Evolutionary conservation across 2,113 vertebrate genomes (phyloP).

Genomic region (Ascaphus truei): DNA sequence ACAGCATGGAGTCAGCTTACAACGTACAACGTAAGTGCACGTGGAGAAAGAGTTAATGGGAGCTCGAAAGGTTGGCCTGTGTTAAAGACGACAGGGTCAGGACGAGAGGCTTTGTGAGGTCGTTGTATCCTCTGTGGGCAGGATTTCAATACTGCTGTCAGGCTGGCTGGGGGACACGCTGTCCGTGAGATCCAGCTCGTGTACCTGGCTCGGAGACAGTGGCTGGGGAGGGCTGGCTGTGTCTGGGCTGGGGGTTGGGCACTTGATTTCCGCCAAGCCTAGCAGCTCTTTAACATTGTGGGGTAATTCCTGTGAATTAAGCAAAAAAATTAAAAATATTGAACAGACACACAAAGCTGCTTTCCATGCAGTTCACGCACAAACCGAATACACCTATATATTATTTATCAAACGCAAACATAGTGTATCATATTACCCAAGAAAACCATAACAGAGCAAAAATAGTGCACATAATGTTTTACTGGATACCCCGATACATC

Average conservation of each 20-base stretch:
- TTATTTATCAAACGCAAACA: background rate
- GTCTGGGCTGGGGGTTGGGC: conserved; percentile 35
- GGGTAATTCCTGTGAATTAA: conserved; percentile 52
- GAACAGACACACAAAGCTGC: no score
- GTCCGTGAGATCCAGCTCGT: conserved; percentile 18
- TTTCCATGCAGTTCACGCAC: no score
- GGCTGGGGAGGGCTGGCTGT: conserved; percentile 37
- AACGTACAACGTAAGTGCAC: background rate
- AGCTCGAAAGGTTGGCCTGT: background rate
- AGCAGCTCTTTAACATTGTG: conserved; percentile 57
- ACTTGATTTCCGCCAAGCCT: conserved; percentile 39
- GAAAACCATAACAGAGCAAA: background rate
- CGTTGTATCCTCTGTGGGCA: conserved; percentile 34
- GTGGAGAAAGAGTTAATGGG: background rate
- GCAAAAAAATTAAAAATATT: background rate
- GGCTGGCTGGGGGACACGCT: conserved; percentile 12
- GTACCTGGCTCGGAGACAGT: conserved; percentile 33
- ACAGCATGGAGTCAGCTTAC: background rate
- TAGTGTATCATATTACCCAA: background rate
- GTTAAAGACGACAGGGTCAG: background rate
- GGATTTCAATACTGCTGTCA: conserved; percentile 18
- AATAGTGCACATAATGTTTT: background rate
- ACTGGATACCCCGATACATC: conserved; percentile 13
- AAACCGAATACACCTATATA: no score
- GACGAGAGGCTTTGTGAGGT: conserved; percentile 11